Percentiles rank a stretch among this genome's conserved stretches.
These are phyloP conservation scores for Lepilemur septentrionalis DNA, from an alignment of 2,797 vertebrate genomes.

Conservation along the genomic window DNA sequence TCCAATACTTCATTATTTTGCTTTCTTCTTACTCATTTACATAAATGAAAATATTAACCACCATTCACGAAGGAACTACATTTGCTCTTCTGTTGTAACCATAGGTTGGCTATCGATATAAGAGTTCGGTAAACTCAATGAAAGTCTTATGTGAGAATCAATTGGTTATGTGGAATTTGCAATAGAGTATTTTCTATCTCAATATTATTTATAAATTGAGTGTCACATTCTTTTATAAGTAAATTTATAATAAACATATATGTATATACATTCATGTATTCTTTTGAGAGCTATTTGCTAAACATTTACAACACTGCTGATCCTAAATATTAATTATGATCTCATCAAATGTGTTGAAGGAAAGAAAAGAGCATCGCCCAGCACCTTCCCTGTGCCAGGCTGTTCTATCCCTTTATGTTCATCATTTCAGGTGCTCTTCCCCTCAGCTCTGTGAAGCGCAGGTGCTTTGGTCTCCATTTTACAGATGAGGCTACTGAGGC, in stretches of 20 bases:
- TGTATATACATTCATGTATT: background rate
- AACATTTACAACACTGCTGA: background rate
- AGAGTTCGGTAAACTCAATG: slow-evolving; percentile 31
- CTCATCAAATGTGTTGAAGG: background rate
- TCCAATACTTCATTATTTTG: background rate
- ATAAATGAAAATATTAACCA: background rate
- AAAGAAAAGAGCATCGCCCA: background rate
- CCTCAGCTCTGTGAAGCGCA: background rate
- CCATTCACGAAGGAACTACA: background rate
- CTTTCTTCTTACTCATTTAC: slow-evolving; percentile 41
- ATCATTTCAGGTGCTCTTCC: slow-evolving; percentile 11
- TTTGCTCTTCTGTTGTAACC: background rate
- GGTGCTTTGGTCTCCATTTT: background rate
- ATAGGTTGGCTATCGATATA: background rate
- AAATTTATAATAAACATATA: background rate
- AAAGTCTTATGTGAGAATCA: slow-evolving; percentile 35
- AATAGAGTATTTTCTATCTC: background rate
- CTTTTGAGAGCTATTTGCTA: background rate
- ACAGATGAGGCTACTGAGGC: background rate
- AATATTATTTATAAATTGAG: slow-evolving; percentile 31
- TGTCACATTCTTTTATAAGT: background rate
- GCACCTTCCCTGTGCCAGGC: background rate
- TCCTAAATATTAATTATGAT: background rate
- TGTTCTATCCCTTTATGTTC: background rate
- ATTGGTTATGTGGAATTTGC: background rate